These are phyloP conservation scores for Rhynchotus rufescens DNA, from an alignment of 2,797 vertebrate genomes.

Conservation along the genomic window DNA sequence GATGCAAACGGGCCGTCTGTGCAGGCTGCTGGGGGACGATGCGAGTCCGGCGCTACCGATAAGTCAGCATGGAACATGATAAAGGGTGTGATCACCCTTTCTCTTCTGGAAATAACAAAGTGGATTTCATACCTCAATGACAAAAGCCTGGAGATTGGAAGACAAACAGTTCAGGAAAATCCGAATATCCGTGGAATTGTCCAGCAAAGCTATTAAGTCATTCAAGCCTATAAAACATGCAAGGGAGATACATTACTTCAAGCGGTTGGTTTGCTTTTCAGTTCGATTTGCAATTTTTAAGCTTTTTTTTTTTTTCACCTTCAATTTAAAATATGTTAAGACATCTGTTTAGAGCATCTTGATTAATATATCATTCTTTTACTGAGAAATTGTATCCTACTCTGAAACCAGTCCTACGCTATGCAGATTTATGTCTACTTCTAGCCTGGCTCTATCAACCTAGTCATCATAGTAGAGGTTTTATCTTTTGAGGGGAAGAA, in stretches of 20 bases:
- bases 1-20: constrained; percentile 55
- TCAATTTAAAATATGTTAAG: not conserved
- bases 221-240: constrained; percentile 64
- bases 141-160: constrained; percentile 71
- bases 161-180: constrained; percentile 73
- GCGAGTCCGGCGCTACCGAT: not conserved
- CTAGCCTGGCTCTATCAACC: not conserved
- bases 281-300: not conserved
- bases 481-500: not conserved
- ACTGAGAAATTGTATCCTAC: not conserved
- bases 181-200: constrained; percentile 61
- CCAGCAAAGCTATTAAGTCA: constrained; percentile 70
- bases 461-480: not conserved
- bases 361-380: not conserved
- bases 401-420: not conserved
- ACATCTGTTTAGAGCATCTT: not conserved
- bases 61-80: not conserved
- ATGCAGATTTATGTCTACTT: not conserved
- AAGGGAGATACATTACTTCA: not conserved
- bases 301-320: not conserved
- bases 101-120: not conserved
- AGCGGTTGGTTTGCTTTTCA: not conserved
- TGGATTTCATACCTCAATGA: constrained; percentile 75
- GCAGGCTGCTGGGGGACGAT: not conserved
- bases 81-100: not conserved